phyloP scores from a whole-genome alignment of 37 sponge, comb jelly and placozoan species.

The Crambe crambe region DNA sequence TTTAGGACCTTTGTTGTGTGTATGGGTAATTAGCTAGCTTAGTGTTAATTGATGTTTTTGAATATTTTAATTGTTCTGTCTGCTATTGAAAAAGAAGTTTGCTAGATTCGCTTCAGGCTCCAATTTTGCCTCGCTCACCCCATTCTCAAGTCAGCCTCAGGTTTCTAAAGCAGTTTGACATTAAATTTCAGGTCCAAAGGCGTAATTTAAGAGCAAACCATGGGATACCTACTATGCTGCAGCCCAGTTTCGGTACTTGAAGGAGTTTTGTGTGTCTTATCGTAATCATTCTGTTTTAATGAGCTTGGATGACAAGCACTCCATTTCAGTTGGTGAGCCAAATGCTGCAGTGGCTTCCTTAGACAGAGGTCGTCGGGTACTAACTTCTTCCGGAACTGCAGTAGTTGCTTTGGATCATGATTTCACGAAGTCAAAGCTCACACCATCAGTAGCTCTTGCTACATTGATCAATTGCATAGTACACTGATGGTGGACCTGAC shows the following conservation, averaged over 20 bases:
- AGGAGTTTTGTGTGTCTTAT: neutral
- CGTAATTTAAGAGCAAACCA: neutral
- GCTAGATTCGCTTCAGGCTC: too few relatives aligned
- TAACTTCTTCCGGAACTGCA: neutral
- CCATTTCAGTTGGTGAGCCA: neutral
- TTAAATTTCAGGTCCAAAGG: too few relatives aligned
- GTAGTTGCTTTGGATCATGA: neutral
- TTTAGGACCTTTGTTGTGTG: too few relatives aligned
- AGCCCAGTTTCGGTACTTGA: neutral
- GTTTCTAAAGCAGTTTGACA: conserved; percentile 7
- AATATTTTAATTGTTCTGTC: too few relatives aligned
- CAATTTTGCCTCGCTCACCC: neutral
- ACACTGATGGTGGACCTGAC: too few relatives aligned
- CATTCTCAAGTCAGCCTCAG: conserved; percentile 3
- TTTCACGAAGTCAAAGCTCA: neutral
- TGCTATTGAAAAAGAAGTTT: too few relatives aligned
- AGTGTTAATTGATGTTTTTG: too few relatives aligned
- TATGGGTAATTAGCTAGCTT: too few relatives aligned
- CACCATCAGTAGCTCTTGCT: neutral
- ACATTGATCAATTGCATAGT: neutral
- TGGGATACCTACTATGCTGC: neutral
- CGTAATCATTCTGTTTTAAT: neutral
- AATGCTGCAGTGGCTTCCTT: conserved; percentile 2
- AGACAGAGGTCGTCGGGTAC: neutral
- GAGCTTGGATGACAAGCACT: neutral